Conservation (phyloP, 2,113 vertebrate species). For the Dissostichus mawsoni region DNA sequence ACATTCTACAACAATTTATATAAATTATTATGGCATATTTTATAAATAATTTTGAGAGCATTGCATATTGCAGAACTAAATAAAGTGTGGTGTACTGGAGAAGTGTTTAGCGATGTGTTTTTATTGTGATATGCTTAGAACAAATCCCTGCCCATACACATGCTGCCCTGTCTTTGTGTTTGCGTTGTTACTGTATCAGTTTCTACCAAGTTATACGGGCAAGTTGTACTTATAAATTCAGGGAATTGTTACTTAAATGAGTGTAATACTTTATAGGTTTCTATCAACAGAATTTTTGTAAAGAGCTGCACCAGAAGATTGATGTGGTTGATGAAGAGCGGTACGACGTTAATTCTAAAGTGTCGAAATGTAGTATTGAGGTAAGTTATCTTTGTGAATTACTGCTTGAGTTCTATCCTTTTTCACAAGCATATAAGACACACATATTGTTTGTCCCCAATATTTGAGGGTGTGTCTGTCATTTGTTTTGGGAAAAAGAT, state of each 20-base stretch:
- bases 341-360: conserved; percentile 82
- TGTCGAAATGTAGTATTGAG: conserved; percentile 78
- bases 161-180: background rate
- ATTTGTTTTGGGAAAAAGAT: conserved; percentile 65
- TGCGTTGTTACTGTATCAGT: background rate
- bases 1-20: background rate
- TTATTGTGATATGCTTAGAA: background rate
- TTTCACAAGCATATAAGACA: background rate
- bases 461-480: background rate
- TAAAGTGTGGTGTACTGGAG: no score
- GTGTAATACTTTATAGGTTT: conserved; percentile 10
- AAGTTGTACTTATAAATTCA: background rate
- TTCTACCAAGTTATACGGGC: background rate
- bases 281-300: conserved; percentile 80
- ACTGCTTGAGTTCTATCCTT: background rate
- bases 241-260: accelerated
- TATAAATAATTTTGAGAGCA: background rate
- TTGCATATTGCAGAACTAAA: background rate
- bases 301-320: conserved; percentile 82
- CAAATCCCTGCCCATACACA: background rate
- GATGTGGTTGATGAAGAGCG: conserved; percentile 84
- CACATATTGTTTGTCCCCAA: background rate
- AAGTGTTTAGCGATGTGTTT: no score
- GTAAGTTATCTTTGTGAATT: conserved; percentile 53
- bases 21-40: background rate